Evolutionary conservation across 2,888 invertebrate genomes (phyloP).

Genomic region (Cryptocephalus moraei): DNA sequence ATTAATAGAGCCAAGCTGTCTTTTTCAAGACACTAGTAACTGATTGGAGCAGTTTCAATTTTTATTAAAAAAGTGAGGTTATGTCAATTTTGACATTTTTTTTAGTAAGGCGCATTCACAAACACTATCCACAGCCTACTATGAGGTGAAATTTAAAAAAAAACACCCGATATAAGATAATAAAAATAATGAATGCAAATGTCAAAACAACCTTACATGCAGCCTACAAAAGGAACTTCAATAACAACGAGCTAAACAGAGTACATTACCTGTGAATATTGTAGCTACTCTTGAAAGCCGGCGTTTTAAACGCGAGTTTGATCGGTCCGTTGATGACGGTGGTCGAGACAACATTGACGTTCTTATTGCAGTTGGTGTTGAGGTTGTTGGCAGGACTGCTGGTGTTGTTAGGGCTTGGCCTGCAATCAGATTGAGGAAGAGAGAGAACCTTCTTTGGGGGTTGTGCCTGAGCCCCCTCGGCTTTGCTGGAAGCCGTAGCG

Average conservation of each 20-base stretch:
- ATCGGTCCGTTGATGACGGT: slow-evolving; percentile 43
- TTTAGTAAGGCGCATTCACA: too few relatives aligned
- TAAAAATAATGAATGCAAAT: too few relatives aligned
- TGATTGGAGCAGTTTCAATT: too few relatives aligned
- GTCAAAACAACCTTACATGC: too few relatives aligned
- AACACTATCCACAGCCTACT: too few relatives aligned
- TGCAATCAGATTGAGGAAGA: slow-evolving; percentile 17
- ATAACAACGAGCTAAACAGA: background rate
- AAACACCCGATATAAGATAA: too few relatives aligned
- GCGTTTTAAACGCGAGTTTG: slow-evolving; percentile 38
- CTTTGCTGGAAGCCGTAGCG: slow-evolving; percentile 18
- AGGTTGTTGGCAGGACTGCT: background rate
- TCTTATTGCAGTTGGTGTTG: background rate
- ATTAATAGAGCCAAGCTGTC: too few relatives aligned
- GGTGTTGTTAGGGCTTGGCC: slow-evolving; percentile 7
- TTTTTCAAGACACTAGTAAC: too few relatives aligned
- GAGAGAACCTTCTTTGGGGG: slow-evolving; percentile 4
- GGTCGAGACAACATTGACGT: slow-evolving; percentile 1
- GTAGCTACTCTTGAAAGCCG: slow-evolving; percentile 36
- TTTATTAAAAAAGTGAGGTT: too few relatives aligned
- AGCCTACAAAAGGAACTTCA: background rate
- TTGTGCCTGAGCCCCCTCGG: slow-evolving; percentile 11
- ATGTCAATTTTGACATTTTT: too few relatives aligned
- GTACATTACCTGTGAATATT: slow-evolving; percentile 33
- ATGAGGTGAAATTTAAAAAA: too few relatives aligned